Percentiles rank a stretch among this genome's conserved stretches.
These are phyloP conservation scores for Heteromyza rotundicornis DNA, from an alignment of 2,888 invertebrate genomes.

Conservation along the genomic window DNA sequence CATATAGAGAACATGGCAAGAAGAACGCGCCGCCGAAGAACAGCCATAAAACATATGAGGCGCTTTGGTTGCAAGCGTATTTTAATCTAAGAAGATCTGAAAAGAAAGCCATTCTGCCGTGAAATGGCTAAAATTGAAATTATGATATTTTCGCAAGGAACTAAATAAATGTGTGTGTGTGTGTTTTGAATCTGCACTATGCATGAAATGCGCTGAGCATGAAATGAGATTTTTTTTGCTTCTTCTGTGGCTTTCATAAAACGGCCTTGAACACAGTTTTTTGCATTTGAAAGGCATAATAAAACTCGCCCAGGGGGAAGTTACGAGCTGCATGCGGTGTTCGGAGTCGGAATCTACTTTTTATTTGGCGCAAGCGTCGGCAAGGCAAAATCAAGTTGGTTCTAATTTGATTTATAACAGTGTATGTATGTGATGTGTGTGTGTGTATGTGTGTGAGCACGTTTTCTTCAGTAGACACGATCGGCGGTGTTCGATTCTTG, in stretches of 20 bases:
- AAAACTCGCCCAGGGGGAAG: too few relatives aligned
- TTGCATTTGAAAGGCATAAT: neutral
- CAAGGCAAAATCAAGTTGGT: neutral
- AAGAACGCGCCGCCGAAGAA: too few relatives aligned
- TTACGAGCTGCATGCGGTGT: too few relatives aligned
- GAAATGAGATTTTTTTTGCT: constrained; percentile 54
- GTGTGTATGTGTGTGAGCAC: too few relatives aligned
- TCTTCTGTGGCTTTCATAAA: constrained; percentile 54
- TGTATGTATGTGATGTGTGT: too few relatives aligned
- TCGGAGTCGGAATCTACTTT: neutral
- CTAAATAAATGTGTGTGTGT: neutral
- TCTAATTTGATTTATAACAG: too few relatives aligned
- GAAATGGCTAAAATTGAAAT: constrained; percentile 42
- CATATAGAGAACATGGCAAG: too few relatives aligned
- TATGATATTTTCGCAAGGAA: neutral
- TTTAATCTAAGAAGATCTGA: too few relatives aligned
- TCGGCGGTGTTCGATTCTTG: neutral
- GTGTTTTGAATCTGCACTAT: neutral
- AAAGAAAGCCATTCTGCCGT: constrained; percentile 18
- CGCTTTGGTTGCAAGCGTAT: too few relatives aligned
- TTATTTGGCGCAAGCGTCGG: neutral
- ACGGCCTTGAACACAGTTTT: constrained; percentile 47
- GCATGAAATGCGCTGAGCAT: constrained; percentile 50
- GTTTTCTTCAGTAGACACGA: too few relatives aligned
- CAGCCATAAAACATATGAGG: too few relatives aligned